Evolutionary conservation across 2,113 vertebrate species (phyloP), one percentile per base, ranked within the genome.

Genomic region (Microcebus tavaratra): DNA sequence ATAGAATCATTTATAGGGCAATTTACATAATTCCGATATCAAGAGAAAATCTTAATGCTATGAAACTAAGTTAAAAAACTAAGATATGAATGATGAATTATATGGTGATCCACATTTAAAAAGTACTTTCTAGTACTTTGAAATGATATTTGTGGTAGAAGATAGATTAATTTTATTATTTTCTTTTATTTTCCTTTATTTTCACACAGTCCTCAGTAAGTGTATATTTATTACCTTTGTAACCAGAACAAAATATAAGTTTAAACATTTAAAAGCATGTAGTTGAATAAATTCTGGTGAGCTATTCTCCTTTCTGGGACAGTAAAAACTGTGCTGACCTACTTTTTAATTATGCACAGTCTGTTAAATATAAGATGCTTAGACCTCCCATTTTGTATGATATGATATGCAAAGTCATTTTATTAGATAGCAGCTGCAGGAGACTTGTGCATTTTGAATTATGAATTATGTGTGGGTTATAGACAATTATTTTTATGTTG

Each of bases 401-500:
- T 79, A 6, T 90, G 63, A 90, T 75, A 85, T 76, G 67, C 55
- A 57, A 70, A 95, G 82, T 73, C 79, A 80, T 48, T 97, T 75
- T 91, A 11, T 72, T 95, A 80, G 65, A 8, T 50, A 87, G 17
- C 11, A 75, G 9, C 15, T 75, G 6, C 53, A 92, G 83, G 29
- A 42, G 25, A 67, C 67, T 90, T 79, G 70, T 88, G 23, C 81
- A 87, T 48, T 80, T 27, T 86, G 84, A 9, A 1, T 95, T 97
- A 88, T 81, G 87, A 97, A 97, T 97, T 97, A 76, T 78, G 95
- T 95, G 75, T 87, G 85, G 57, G 85, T 96, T 97, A 93, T 88
- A 92, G 75, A 3, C 0, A 61, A 36, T 94, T 96, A 94, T 88
- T 93, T 96, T 97, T 94, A 84, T 59, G 63, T 81, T 96, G 94